Base-by-base conservation (phyloP, 2,888 invertebrate species). In the Lasioglossum morio region DNA sequence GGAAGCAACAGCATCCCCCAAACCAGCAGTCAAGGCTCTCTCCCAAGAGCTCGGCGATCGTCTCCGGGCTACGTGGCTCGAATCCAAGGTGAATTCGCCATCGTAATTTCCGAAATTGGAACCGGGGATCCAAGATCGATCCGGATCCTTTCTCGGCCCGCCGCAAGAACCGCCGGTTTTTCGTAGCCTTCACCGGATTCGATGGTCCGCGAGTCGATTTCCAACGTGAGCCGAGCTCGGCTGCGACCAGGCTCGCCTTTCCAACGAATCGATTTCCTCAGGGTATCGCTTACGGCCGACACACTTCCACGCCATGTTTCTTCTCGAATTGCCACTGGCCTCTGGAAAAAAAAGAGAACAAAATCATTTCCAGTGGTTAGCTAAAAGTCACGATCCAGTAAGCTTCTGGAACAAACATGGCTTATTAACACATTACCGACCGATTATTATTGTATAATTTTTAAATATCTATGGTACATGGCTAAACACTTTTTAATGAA, bases 271-370 rank as follows among this genome's bases (percentile, higher is more conserved):
- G 77, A 66, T 84, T 79, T 78, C 85, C 86, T 72, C 70, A 69
- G 81, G 72, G 72, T 85, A 82, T 88, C 84, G 84, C 72, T 89
- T 87, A 77, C 84, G 19, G 8, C 34, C 66, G 34, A 66, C 66
- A 19, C 34, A 75, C 81, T 80, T 84, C 77, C 72, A 37, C 77
- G 77, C 78, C 77, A 87, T 84, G 63, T 72, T 85, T 86, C 84
- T 69, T 79, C 72, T 76, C 43, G 66, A 48, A 81, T 77, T 23
- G 46, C 82, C 57, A 53, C 66, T 3, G 16, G 23, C 5, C n/a
- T 27, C 60, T 60, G 60, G 1, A 34, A 34, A 1, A 23, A 66
- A 66, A 34, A 23, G 34, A 66, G 4, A 30, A 16, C 8, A 30
- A 7, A 66, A 34, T 34, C 16, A 12, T 60, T 60, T 14, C 7